Evolutionary conservation across 2,797 vertebrate species (phyloP), one percentile per base, ranked within the genome.

Genomic region (Thalassophryne amazonica): DNA sequence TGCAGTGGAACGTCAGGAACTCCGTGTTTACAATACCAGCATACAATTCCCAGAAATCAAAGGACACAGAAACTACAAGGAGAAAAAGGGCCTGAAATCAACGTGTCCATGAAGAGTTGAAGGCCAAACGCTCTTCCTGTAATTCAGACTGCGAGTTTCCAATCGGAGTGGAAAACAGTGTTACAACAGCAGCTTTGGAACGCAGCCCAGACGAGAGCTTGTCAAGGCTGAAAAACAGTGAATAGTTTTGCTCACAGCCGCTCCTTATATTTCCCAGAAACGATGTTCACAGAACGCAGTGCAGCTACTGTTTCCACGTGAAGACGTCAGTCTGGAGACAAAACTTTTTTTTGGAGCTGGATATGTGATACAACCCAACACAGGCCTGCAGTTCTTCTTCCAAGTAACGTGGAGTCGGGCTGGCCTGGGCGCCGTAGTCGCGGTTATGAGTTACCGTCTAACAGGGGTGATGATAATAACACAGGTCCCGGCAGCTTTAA

Each of bases 401-500:
- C 14, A 12, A 21, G 32, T 29, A 14, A 60, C 58, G 50, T 66
- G 32, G 50, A 54, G 52, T 19, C 58, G 76, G 61, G 72, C 59
- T 43, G 2, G 55, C 33, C 49, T 27, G 11, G 29, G 50, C 37
- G 33, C 60, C 62, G 63, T 42, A 73, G 69, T 72, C 64, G 53
- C 15, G 24, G 61, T 71, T 37, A 20, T 22, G 9, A 45, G 60
- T 56, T 9, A 57, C 48, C 37, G 56, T 45, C 61, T 65, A 53
- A 63, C 13, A 45, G 59, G 56, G 41, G 49, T 59, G 13, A 15
- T 24, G 61, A 32, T 76, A 73, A 73, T 62, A 49, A 66, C 73
- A 76, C 73, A 36, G 60, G 54, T 68, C 71, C 67, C 63, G 39
- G 77, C 67, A 68, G 67, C 76, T 73, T 41, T 41, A 20, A 73